These are phyloP conservation scores for Papilio polytes DNA, from an alignment of 1,140 invertebrate species.

Conservation along the genomic window DNA sequence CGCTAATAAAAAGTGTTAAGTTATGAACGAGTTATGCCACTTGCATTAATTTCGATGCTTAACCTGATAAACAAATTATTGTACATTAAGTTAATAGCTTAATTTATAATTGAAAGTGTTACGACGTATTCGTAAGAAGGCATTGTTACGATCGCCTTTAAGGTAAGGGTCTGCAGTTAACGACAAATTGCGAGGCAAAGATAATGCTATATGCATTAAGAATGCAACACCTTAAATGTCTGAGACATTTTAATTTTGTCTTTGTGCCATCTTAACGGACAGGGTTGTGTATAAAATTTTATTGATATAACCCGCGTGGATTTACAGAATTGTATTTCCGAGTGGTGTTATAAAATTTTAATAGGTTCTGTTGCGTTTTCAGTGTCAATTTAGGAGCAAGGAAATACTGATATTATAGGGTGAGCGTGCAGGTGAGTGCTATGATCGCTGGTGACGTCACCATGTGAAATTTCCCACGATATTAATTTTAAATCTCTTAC, in stretches of 20 bases:
- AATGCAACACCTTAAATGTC: slow-evolving; percentile 54
- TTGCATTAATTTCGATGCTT: slow-evolving; percentile 83
- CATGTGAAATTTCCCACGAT: slow-evolving; percentile 48
- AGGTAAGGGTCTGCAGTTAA: slow-evolving; percentile 64
- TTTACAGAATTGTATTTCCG: slow-evolving; percentile 39
- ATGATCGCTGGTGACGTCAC: slow-evolving; percentile 49
- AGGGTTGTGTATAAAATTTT: slow-evolving; percentile 60
- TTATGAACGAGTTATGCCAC: slow-evolving; percentile 82
- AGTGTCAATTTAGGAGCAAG: slow-evolving; percentile 39
- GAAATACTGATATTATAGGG: slow-evolving; percentile 44
- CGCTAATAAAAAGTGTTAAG: slow-evolving; percentile 82
- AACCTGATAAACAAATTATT: slow-evolving; percentile 84
- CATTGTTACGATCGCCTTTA: slow-evolving; percentile 75
- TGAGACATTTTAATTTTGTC: slow-evolving; percentile 56
- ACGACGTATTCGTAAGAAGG: slow-evolving; percentile 74
- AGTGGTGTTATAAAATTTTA: slow-evolving; percentile 35
- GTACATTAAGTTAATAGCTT: slow-evolving; percentile 83
- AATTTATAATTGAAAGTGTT: slow-evolving; percentile 82
- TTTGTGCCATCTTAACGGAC: slow-evolving; percentile 51
- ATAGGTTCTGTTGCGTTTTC: slow-evolving; percentile 29
- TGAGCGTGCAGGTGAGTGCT: slow-evolving; percentile 41
- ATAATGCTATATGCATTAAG: slow-evolving; percentile 48
- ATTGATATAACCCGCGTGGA: slow-evolving; percentile 46
- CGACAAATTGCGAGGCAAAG: slow-evolving; percentile 70
- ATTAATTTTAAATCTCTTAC: slow-evolving; percentile 42